A percentile compares a stretch with the other conserved stretches of the same genome.
Conservation (phyloP, 1,140 invertebrate species). For the Euwallacea similis region DNA sequence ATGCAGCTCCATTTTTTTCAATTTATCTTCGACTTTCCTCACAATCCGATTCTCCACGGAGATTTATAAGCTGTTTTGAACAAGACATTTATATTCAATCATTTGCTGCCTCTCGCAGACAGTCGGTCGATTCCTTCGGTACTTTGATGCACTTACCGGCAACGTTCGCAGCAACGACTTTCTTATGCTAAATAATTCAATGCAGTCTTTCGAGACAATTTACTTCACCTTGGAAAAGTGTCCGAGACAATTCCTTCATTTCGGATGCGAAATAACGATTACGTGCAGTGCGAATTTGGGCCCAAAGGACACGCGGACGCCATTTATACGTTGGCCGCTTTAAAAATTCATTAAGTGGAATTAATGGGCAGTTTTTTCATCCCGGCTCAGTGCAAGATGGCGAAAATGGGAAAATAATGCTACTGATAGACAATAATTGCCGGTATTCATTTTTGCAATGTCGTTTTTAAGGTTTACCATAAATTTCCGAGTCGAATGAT, state of each 20-base stretch:
- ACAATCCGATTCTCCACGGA: conserved; percentile 15
- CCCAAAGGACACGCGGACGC: no score
- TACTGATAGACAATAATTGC: neutral
- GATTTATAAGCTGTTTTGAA: conserved; percentile 29
- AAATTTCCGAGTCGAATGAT: neutral
- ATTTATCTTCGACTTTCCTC: conserved; percentile 21
- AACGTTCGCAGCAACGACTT: conserved; percentile 6
- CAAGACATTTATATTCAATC: conserved; percentile 29
- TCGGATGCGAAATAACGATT: no score
- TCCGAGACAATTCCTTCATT: neutral
- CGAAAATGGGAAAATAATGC: neutral
- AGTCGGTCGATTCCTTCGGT: conserved; percentile 11
- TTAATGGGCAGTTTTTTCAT: neutral
- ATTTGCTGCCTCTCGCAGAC: conserved; percentile 23
- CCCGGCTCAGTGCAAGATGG: neutral
- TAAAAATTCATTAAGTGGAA: conserved; percentile 1
- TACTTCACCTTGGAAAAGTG: neutral
- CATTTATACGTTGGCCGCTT: neutral
- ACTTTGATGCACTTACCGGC: conserved; percentile 9
- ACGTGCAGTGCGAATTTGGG: no score
- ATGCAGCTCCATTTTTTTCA: no score
- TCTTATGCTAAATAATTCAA: conserved; percentile 14
- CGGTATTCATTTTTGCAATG: neutral
- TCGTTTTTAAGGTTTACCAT: neutral
- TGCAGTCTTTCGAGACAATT: conserved; percentile 4